Evolutionary conservation across 2,113 vertebrate genomes (phyloP), one percentile per base, ranked within the genome.

Genomic region (Budorcas taxicolor): DNA sequence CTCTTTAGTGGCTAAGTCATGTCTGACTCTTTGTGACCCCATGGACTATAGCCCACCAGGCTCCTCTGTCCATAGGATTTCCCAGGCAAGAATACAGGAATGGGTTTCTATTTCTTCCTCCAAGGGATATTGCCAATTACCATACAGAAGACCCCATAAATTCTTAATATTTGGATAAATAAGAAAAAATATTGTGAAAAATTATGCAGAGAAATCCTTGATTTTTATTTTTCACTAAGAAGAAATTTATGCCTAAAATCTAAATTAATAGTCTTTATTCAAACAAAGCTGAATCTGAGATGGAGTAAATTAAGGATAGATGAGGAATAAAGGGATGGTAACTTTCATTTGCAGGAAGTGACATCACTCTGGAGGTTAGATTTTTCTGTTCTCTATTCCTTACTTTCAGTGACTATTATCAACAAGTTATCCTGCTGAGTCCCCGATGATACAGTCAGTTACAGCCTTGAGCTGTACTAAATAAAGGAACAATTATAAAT

Each of bases 401-500:
- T 96, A 80, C 88, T 88, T 96, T 84, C 58, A 60, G 29, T 81
- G 87, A 90, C 83, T 96, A n/a, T 97, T 96, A 40, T 95, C 95
- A 98, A 94, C 95, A 98, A 98, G 95, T 97, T 98, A 95, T 98
- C 96, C 94, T 97, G 64, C 93, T 97, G 85, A 97, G 80, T 91
- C 81, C 94, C 97, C 93, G 64, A 93, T 95, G 4, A 1, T 55
- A 94, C 74, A 97, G 95, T 95, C 50, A n/a, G 84, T 89, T 96
- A 96, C 2, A 21, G 85, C 91, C 95, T 95, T 90, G 87, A 98
- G 97, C 95, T 98, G 91, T 97, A 84, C 94, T 92, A 29, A 36
- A 91, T 98, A 97, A 96, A 83, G 62, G 84, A 74, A 90, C 96
- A 95, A 96, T 90, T 97, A 87, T 62, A 45, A 94, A 92, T 96